phyloP scores from a whole-genome alignment of 92 coral and sea anemone genomes.

The Umimayanthus kanabou region DNA sequence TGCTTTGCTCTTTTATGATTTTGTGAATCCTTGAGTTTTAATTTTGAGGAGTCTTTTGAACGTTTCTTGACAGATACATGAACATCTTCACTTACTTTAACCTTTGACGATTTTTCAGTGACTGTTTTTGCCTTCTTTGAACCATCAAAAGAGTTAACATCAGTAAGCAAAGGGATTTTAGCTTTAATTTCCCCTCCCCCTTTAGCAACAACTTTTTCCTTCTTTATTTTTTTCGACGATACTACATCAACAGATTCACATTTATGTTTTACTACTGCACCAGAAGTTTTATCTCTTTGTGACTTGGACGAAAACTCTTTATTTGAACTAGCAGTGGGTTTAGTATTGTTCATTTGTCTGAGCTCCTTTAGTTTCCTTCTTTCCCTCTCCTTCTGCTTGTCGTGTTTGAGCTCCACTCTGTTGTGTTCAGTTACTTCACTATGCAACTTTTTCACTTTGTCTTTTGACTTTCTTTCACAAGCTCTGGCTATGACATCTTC shows the following conservation, averaged over 20 bases:
- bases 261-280: neutral
- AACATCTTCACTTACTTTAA: neutral
- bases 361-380: constrained; percentile 3
- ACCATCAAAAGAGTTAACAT: constrained; percentile 41
- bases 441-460: constrained; percentile 18
- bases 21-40: neutral
- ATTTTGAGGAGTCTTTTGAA: neutral
- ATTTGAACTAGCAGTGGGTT: neutral
- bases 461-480: neutral
- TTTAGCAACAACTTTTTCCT: constrained; percentile 6
- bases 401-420: neutral
- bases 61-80: neutral
- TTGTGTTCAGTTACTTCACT: neutral
- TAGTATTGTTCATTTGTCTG: neutral
- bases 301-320: neutral
- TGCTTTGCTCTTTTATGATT: neutral
- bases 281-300: neutral
- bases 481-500: neutral
- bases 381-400: neutral
- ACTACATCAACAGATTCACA: neutral
- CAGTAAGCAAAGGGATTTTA: constrained; percentile 36
- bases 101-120: neutral
- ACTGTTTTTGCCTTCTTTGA: neutral
- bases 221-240: constrained; percentile 1
- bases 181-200: neutral